Base-by-base conservation (phyloP, 1,140 invertebrate species). In the Lithobius niger region DNA sequence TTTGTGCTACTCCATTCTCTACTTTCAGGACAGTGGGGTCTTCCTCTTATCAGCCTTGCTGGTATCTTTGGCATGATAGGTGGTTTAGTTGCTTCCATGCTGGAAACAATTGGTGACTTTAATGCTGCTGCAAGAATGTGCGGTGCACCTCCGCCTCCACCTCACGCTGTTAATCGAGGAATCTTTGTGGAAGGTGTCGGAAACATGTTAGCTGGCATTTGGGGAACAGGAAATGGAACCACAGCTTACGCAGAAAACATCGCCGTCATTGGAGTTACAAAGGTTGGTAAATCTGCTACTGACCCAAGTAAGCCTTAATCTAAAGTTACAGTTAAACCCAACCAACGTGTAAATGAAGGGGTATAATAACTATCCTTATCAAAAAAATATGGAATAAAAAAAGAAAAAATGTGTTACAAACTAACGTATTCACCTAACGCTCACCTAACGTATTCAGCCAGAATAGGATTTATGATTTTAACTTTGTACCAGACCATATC, bases 241-340 rank as follows among this genome's bases (percentile, higher is more conserved):
- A 90, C 89, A 56, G 90, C 86, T 0, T 91, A 88, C 62, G 82
- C 83, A 19, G 86, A 90, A 70, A 94, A 94, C 67, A 86, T 94
- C 43, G 88, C 88, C 2, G 87, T 86, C 13, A 90, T 94, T 57
- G 87, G 87, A 47, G 69, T 77, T 2, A 79, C 75, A 1, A 77
- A 74, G 65, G 75, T 76, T 40, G 25, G 25, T 16, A 45, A 45
- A 45, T 4, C n/a, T n/a, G n/a, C n/a, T n/a, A n/a, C n/a, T n/a
- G n/a, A n/a, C n/a, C n/a, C n/a, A n/a, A n/a, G n/a, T n/a, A n/a
- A n/a, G n/a, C n/a, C n/a, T n/a, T n/a, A n/a, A n/a, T n/a, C n/a
- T n/a, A n/a, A n/a, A n/a, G n/a, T n/a, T n/a, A n/a, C n/a, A n/a
- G n/a, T n/a, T n/a, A n/a, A n/a, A n/a, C n/a, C n/a, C n/a, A n/a